Conservation (phyloP, 2,888 invertebrate species). For the Acholoe squamosa region DNA sequence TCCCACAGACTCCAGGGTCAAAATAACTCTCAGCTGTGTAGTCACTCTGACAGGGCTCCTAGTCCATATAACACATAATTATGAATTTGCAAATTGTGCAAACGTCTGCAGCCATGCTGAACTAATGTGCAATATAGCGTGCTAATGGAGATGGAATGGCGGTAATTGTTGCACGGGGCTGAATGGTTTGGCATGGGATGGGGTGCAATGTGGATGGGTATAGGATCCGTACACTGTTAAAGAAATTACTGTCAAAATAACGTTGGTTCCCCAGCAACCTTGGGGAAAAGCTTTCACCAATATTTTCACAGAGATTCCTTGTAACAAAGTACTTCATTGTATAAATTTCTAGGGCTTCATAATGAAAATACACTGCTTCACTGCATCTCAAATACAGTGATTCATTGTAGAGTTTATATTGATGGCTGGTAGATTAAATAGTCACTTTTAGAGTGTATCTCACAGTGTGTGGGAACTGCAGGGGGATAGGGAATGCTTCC, state of each 20-base stretch:
- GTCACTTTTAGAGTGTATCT: too few species aligned
- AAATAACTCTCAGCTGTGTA: conserved; percentile 10
- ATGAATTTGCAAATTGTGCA: conserved; percentile 48
- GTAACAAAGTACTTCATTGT: too few species aligned
- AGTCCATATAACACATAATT: conserved; percentile 14
- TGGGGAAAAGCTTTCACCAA: too few species aligned
- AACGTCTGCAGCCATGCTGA: conserved; percentile 21
- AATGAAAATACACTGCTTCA: too few species aligned
- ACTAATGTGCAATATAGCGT: conserved; percentile 1
- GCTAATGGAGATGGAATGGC: neutral
- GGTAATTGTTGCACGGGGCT: neutral
- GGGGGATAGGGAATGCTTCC: neutral
- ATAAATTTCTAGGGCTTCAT: too few species aligned
- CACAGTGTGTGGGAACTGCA: neutral
- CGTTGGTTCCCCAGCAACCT: too few species aligned
- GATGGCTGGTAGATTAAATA: too few species aligned
- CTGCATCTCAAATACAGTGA: too few species aligned
- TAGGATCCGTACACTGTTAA: too few species aligned
- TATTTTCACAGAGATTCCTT: too few species aligned
- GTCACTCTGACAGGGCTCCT: neutral
- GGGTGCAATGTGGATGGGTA: too few species aligned
- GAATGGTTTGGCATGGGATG: neutral
- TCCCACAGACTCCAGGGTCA: neutral
- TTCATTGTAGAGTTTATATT: neutral
- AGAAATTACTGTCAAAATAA: too few species aligned